phyloP scores from a whole-genome alignment of 2,888 invertebrate species.

The Zygogramma bicolorata region DNA sequence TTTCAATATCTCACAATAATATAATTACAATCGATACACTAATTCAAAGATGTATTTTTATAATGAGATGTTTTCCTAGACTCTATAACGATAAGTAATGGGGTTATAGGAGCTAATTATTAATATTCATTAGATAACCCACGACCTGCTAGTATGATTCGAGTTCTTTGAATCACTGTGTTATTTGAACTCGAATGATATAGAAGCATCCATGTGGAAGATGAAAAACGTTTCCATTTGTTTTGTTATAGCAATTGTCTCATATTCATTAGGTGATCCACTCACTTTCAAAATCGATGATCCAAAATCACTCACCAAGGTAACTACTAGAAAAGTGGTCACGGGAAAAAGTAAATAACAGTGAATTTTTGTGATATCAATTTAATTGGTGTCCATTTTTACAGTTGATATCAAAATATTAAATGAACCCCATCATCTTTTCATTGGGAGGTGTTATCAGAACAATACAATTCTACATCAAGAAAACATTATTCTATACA shows the following conservation, averaged over 20 bases:
- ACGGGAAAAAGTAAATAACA: conserved; percentile 37
- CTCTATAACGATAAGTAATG: too few species aligned
- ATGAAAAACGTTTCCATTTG: background rate
- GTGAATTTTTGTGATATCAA: background rate
- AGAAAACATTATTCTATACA: conserved; percentile 64
- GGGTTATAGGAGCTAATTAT: too few species aligned
- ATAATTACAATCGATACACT: too few species aligned
- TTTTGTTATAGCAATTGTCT: background rate
- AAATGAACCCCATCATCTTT: conserved; percentile 60
- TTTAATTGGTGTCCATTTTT: conserved; percentile 39
- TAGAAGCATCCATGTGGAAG: background rate
- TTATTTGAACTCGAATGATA: background rate
- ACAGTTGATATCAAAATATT: conserved; percentile 60
- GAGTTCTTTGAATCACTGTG: background rate
- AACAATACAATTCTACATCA: conserved; percentile 60
- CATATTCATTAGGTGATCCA: conserved; percentile 9
- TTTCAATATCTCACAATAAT: too few species aligned
- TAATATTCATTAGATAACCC: background rate
- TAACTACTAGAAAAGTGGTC: conserved; percentile 43
- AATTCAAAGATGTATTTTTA: too few species aligned
- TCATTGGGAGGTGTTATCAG: conserved; percentile 61
- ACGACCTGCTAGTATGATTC: background rate
- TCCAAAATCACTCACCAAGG: conserved; percentile 28
- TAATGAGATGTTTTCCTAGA: too few species aligned
- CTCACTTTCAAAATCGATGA: conserved; percentile 34